phyloP scores from a whole-genome alignment of 2,113 vertebrate genomes.

The Brienomyrus brachyistius region DNA sequence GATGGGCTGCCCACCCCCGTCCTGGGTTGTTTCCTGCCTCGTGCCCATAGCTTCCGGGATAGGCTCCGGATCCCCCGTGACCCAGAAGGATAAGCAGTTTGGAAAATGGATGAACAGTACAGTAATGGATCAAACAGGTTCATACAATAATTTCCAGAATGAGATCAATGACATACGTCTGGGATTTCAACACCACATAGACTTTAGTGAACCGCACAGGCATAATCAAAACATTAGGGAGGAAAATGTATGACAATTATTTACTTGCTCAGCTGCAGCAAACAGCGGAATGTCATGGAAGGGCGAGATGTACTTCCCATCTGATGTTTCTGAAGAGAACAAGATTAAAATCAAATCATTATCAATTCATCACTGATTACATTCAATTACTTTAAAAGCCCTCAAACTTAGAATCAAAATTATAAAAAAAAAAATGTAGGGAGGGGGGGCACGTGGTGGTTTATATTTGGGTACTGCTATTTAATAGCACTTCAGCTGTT shows the following conservation, averaged over 20 bases:
- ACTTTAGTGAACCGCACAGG: neutral
- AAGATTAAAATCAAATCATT: neutral
- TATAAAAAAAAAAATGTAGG: no score
- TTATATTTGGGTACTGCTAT: neutral
- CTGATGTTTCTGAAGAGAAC: conserved; percentile 66
- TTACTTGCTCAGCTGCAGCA: conserved; percentile 65
- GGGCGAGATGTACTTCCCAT: conserved; percentile 87
- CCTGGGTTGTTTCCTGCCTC: no score
- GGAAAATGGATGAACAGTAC: neutral
- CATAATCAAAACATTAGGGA: neutral
- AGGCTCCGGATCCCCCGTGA: no score
- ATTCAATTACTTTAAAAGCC: neutral
- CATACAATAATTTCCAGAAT: neutral
- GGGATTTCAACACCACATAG: neutral
- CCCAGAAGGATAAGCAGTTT: no score
- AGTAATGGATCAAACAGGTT: neutral
- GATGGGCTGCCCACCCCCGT: no score
- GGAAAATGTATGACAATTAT: neutral
- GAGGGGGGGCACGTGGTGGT: no score
- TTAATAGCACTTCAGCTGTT: neutral
- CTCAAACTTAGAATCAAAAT: neutral
- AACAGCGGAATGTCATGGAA: conserved; percentile 92
- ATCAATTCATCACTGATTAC: neutral
- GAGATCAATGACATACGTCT: neutral
- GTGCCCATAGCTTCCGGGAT: no score